Evolutionary conservation across 1,140 invertebrate genomes (phyloP), one percentile per base, ranked within the genome.

Genomic region (Drosophila bocqueti): DNA sequence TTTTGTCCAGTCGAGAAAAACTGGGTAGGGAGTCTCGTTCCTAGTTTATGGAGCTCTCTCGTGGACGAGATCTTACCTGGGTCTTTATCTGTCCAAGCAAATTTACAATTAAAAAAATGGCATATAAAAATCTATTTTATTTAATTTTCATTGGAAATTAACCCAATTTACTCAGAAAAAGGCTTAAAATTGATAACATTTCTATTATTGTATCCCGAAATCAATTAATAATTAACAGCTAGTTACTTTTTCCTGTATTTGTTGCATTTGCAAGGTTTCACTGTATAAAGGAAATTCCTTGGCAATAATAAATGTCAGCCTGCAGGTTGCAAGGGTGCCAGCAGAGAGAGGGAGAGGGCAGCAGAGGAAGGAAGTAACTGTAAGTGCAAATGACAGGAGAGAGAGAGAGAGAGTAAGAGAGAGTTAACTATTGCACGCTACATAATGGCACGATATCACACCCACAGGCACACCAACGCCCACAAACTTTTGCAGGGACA

Each of bases 401-500:
- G 29, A 29, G 29, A 29, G 29, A 29, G 29, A 7, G 29, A 7
- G 29, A 7, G 29, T 29, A 29, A 29, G 29, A 26, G 61, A 66
- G 26, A 45, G 38, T 43, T 34, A 18, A 18, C 15, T 21, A 34
- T n/a, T 71, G 67, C 67, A 71, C 49, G 64, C 63, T 31, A 68
- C 55, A 50, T 42, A 40, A 67, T 34, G 16, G 64, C 67, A 71
- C 63, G 47, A 67, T 45, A 71, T 55, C 47, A 54, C 60, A 62
- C 38, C 38, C 46, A 69, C 47, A 10, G 38, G 9, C 38, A 38
- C 67, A 46, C 40, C 49, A 68, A 68, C 67, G 64, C 67, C 67
- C 67, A 71, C 67, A 43, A 57, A 54, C 63, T 55, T 64, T 68
- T 36, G 60, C 49, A 74, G 69, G 46, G 42, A 43, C 73, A 68